Base-by-base conservation (phyloP, 23 tunicate species). In the Botrylloides violaceus region DNA sequence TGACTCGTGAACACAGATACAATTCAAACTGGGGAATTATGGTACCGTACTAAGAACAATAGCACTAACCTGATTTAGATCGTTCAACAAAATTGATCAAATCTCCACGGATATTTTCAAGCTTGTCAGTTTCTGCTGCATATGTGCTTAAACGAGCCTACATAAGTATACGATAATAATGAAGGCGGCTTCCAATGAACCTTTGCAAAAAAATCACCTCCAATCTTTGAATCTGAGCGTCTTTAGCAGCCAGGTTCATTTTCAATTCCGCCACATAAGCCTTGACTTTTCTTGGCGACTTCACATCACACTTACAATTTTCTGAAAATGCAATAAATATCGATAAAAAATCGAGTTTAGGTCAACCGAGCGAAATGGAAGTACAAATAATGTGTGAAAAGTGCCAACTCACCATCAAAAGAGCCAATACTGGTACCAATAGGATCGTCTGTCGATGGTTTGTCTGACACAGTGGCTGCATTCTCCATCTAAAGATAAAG, bases 261-360 rank as follows among this genome's bases (percentile, higher is more conserved):
- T 68, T 76, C 50, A 83, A 61, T 32, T 83, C 89, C 1, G 89
- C 71, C 0, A 83, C 49, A 21, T 55, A 28, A 20, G 89, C 70
- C 7, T 66, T 66, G 64, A 76, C 81, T 61, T 83, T 83, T 22
- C 89, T 74, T 2, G 81, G 89, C 6, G 89, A 83, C 36, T 20
- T 15, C 4, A 23, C 12, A 31, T 64, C 70, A 64, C 70, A 58
- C 29, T 9, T 28, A 58, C 62, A 33, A 64, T 64, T 27, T n/a
- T 64, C 70, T 64, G 70, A 29, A 31, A 0, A 7, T 7, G n/a
- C 20, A 31, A 64, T 0, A 31, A 64, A 7, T 64, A 25, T 12
- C 18, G 55, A 47, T 47, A n/a, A n/a, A n/a, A n/a, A n/a, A n/a
- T n/a, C n/a, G n/a, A n/a, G n/a, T n/a, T n/a, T n/a, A n/a, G n/a